Evolutionary conservation across 2,888 invertebrate genomes (phyloP).

Genomic region (Ormyrus pomaceus): DNA sequence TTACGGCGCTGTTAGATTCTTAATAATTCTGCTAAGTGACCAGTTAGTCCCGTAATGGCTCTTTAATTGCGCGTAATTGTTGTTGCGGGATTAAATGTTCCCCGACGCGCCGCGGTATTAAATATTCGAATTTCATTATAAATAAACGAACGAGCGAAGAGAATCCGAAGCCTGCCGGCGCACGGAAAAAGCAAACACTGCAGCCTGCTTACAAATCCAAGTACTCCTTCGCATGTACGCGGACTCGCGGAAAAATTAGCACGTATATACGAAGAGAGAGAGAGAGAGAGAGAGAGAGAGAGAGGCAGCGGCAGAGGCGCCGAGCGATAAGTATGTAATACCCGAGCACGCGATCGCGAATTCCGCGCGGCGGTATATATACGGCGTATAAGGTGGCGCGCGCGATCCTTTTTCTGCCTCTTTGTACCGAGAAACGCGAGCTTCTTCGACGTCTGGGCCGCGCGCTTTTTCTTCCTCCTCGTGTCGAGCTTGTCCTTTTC

Average conservation of each 20-base stretch:
- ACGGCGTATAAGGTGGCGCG: neutral
- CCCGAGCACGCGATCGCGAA: slow-evolving; percentile 3
- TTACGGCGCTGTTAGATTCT: too few species aligned
- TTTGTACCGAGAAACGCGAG: slow-evolving; percentile 38
- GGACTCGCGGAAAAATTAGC: neutral
- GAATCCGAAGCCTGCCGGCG: neutral
- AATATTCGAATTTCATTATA: neutral
- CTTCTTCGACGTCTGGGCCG: slow-evolving; percentile 18
- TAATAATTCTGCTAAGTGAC: too few species aligned
- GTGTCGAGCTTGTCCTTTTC: neutral
- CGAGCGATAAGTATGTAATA: neutral
- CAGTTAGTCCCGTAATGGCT: too few species aligned
- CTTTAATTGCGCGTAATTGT: too few species aligned
- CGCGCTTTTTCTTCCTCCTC: neutral
- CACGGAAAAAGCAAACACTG: neutral
- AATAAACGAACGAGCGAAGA: neutral
- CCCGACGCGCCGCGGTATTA: too few species aligned
- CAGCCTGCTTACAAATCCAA: too few species aligned
- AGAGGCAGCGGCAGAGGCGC: too few species aligned
- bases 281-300: too few species aligned
- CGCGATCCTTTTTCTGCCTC: neutral
- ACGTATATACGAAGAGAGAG: neutral
- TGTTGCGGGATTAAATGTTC: too few species aligned
- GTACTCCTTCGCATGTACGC: too few species aligned
- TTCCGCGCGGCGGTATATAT: neutral